Conservation (phyloP, 2,113 vertebrate genomes). For the Melanerpes formicivorus region DNA sequence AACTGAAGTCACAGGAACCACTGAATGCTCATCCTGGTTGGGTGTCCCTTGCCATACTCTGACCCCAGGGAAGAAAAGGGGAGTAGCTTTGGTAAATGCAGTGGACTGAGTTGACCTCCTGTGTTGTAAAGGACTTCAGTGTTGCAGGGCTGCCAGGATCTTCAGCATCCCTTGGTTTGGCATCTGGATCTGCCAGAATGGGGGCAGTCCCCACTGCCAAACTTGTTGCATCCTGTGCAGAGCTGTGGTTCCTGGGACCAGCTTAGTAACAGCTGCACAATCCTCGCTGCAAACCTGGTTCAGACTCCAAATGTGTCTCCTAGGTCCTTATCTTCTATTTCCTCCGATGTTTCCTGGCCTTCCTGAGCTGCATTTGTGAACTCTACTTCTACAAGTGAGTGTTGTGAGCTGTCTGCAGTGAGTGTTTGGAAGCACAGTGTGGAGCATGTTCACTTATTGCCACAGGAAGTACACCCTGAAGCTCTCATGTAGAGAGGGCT, state of each 20-base stretch:
- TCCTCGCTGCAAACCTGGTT: neutral
- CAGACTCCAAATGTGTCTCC: slow-evolving; percentile 1
- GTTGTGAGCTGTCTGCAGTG: neutral
- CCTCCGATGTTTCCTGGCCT: slow-evolving; percentile 93
- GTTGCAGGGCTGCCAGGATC: neutral
- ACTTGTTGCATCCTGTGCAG: neutral
- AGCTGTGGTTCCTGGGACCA: neutral
- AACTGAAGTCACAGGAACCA: neutral
- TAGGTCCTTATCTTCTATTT: slow-evolving; percentile 99
- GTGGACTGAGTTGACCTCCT: neutral
- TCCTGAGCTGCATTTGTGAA: slow-evolving; percentile 95
- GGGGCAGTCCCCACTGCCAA: neutral
- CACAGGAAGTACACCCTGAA: neutral
- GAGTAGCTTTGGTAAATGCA: neutral
- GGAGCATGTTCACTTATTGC: neutral
- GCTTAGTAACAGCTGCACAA: neutral
- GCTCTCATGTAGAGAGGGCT: neutral
- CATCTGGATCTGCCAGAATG: neutral
- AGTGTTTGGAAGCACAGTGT: neutral
- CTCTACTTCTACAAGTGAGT: slow-evolving; percentile 99
- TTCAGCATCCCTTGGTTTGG: neutral
- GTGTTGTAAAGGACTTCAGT: neutral
- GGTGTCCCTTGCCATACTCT: neutral
- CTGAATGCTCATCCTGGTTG: neutral
- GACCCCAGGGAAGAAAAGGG: too few relatives aligned